Conservation (phyloP, 1,140 invertebrate species). For the Planococcus citri region DNA sequence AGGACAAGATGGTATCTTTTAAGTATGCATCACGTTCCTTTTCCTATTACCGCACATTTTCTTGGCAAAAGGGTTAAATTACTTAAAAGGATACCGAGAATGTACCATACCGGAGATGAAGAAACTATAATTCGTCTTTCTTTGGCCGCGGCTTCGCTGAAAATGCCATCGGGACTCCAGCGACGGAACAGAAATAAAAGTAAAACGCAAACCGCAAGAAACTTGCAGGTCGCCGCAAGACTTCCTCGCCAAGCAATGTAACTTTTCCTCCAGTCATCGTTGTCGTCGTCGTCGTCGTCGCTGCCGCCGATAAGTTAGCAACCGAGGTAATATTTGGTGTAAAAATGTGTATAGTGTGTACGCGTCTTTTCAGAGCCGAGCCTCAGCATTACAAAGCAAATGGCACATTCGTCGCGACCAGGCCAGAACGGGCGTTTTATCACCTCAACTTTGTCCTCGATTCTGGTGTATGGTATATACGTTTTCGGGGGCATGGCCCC, state of each 20-base stretch:
- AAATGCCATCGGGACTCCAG: constrained; percentile 15
- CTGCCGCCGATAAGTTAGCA: neutral
- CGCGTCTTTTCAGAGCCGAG: too few relatives aligned
- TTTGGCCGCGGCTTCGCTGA: constrained; percentile 4
- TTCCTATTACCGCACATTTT: constrained; percentile 11
- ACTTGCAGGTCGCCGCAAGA: constrained; percentile 16
- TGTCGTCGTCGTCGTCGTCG: neutral
- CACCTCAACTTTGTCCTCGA: constrained; percentile 8
- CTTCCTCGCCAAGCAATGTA: neutral
- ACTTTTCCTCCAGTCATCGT: neutral
- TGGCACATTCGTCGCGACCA: neutral
- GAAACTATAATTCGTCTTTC: constrained; percentile 17
- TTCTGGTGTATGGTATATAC: neutral
- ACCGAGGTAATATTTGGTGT: too few relatives aligned
- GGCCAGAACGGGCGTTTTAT: neutral
- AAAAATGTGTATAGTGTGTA: too few relatives aligned
- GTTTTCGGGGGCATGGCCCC: too few relatives aligned
- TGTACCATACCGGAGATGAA: constrained; percentile 13
- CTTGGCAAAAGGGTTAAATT: constrained; percentile 11
- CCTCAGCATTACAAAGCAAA: too few relatives aligned
- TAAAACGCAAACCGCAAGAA: constrained; percentile 12
- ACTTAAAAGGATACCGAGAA: constrained; percentile 15
- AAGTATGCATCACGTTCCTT: constrained; percentile 5
- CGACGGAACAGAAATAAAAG: constrained; percentile 9
- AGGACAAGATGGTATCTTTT: constrained; percentile 5